Base-by-base conservation (phyloP, 2,888 invertebrate species). In the Gryllus longicercus region DNA sequence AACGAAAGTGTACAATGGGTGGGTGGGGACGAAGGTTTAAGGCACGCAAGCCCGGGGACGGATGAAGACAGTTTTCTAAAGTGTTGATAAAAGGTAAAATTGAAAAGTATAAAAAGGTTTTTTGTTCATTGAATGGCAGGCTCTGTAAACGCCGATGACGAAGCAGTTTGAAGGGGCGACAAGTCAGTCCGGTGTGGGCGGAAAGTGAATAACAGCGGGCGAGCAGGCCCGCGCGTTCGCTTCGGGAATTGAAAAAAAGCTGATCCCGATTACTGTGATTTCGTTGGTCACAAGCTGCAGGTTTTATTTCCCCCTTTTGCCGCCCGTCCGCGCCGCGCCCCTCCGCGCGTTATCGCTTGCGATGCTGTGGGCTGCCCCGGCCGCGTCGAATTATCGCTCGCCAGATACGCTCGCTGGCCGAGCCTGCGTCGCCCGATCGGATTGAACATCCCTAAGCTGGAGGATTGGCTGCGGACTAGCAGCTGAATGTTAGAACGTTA, bases 11-110 rank as follows among this genome's bases (percentile, higher is more conserved):
- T 11, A 63, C 63, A 63, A 63, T 63, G n/a, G 63, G 63, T 63
- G 63, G 63, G 63, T 63, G 63, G 63, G 63, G 63, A 14, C n/a
- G 14, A 14, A n/a, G 63, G n/a, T 63, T 63, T 63, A 63, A 63
- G 63, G 63, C 63, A 63, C 63, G 63, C 63, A 63, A 63, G 63
- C 14, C n/a, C 16, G 16, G n/a, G n/a, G 63, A 63, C 16, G 63
- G 63, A 63, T n/a, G 63, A 63, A 63, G 63, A 63, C 63, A n/a
- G 63, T 63, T 63, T 63, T 63, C 63, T 63, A 63, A 63, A 63
- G 63, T 63, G 63, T 63, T 63, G 63, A 63, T 63, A 63, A 63
- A 63, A 63, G 63, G 63, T 63, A 63, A 63, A 63, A 63, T 63
- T 63, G 63, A 63, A 63, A 63, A 63, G 63, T 63, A 63, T 63